Conservation (phyloP, 2,113 vertebrate genomes). For the Rattus rattus region DNA sequence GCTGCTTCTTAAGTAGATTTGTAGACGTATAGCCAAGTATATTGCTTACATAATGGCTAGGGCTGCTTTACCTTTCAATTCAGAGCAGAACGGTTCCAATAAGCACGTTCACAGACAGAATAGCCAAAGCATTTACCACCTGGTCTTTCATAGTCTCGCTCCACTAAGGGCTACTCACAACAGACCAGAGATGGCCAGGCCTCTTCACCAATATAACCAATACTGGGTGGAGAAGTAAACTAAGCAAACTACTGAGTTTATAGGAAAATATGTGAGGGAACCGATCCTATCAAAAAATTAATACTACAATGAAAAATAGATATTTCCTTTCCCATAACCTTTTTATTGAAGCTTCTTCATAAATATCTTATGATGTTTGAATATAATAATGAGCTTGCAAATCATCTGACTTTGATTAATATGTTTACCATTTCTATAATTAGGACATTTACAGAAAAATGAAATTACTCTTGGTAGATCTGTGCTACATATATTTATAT, state of each 20-base stretch:
- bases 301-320: background rate
- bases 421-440: constrained; percentile 19
- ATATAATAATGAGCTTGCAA: constrained; percentile 18
- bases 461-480: background rate
- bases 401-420: background rate
- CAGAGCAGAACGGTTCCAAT: background rate
- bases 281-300: constrained; percentile 21
- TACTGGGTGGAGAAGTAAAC: background rate
- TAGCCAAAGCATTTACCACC: background rate
- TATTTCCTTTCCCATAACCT: background rate
- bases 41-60: background rate
- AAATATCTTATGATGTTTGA: background rate
- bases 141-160: background rate
- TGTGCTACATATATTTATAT: background rate
- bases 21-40: background rate
- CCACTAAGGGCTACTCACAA: background rate
- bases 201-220: background rate
- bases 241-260: background rate
- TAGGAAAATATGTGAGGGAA: background rate
- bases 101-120: background rate
- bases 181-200: background rate
- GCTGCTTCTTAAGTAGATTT: background rate
- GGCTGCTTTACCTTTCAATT: background rate
- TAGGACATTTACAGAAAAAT: background rate
- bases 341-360: constrained; percentile 2